These are phyloP conservation scores for Heterohyrax brucei DNA, from an alignment of 2,797 vertebrate genomes.

Conservation along the genomic window DNA sequence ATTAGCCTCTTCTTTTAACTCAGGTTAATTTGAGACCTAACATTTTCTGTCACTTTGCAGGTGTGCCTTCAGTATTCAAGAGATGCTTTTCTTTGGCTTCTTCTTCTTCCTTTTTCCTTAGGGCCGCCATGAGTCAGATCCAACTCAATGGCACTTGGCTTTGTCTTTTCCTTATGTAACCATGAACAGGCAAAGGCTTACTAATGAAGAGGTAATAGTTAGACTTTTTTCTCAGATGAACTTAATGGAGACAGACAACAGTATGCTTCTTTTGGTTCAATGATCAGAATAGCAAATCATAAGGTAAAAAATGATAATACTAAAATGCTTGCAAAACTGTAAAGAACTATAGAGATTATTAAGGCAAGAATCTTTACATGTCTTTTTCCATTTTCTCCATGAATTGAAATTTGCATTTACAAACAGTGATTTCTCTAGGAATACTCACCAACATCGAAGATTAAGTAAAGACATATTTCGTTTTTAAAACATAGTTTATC, in stretches of 20 bases:
- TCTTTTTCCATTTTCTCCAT: conserved; percentile 5
- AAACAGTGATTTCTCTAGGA: background rate
- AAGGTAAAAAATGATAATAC: background rate
- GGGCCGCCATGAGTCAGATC: no score
- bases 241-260: background rate
- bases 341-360: conserved; percentile 54
- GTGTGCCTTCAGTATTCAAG: background rate
- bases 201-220: background rate
- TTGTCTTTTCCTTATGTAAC: background rate
- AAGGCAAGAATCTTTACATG: conserved; percentile 36
- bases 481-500: conserved; percentile 57
- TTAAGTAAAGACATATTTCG: conserved; percentile 14
- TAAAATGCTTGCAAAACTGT: conserved; percentile 31
- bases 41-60: conserved; percentile 6
- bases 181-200: conserved; percentile 17
- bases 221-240: conserved; percentile 5
- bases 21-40: background rate
- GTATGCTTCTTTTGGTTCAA: conserved; percentile 2
- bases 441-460: conserved; percentile 24
- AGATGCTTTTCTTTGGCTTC: background rate
- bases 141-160: no score
- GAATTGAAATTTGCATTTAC: conserved; percentile 20
- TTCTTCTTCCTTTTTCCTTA: background rate
- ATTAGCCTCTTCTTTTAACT: background rate
- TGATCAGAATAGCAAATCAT: conserved; percentile 24